Evolutionary conservation across 2,888 invertebrate species (phyloP), one percentile per base, ranked within the genome.

Genomic region (Drosophila meridionalis): DNA sequence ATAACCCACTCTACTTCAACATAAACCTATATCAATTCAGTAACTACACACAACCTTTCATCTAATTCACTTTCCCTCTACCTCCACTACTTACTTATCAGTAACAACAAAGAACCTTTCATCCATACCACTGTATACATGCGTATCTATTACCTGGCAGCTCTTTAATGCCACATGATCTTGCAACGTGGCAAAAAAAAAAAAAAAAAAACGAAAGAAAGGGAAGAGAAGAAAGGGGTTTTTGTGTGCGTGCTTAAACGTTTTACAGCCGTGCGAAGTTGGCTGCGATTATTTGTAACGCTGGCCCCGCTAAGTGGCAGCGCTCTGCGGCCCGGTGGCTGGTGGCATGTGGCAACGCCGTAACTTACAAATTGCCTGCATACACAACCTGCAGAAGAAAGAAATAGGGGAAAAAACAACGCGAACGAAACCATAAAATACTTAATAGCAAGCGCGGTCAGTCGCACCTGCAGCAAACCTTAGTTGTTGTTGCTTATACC

Each of bases 351-450:
- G 70, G 59, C 69, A 69, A 59, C 56, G 40, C 28, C 52, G 57
- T n/a, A 45, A 20, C 40, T 61, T 40, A 47, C 52, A 67, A 62
- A 55, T 67, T 60, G 52, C 52, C 43, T 6, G 45, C 62, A 62
- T 28, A 43, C 34, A 26, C 62, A 71, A 81, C 73, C 77, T 83
- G 88, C 73, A 73, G 73, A 74, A 76, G 69, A 72, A 34, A 38
- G 38, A 36, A 50, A 34, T 20, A 11, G 55, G 32, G 34, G 34
- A 14, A 50, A 40, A 50, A 50, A 12, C 34, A 58, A 36, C 50
- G 40, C 62, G 55, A 69, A 72, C 63, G 88, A 87, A 87, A 84
- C 87, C 89, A 88, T 87, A 88, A 82, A 87, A 82, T 80, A 76
- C 73, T 73, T 83, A 83, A 78, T 78, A 72, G 70, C 62, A 59